phyloP scores from a whole-genome alignment of 2,797 vertebrate genomes.

The Acanthopagrus latus region DNA sequence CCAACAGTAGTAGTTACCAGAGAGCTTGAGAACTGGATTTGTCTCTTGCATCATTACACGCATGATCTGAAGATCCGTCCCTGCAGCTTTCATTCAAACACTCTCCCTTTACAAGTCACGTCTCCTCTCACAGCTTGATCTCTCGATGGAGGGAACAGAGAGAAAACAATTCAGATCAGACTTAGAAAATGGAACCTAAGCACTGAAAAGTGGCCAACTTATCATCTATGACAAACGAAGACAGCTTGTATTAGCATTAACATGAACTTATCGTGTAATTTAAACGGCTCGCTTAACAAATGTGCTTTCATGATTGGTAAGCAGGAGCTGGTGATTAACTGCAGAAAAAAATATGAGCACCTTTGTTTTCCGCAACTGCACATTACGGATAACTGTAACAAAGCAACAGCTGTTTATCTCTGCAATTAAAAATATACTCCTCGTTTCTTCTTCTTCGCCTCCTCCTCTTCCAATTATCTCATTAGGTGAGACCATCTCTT shows the following conservation, averaged over 20 bases:
- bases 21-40: too few relatives aligned
- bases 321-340: not conserved
- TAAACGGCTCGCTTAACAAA: not conserved
- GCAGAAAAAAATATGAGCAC: not conserved
- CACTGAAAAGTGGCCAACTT: not conserved
- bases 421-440: not conserved
- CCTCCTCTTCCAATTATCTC: not conserved
- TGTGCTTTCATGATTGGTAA: not conserved
- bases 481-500: not conserved
- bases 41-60: too few relatives aligned
- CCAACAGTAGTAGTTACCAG: too few relatives aligned
- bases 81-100: too few relatives aligned
- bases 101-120: too few relatives aligned
- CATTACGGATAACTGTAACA: not conserved
- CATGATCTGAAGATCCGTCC: too few relatives aligned
- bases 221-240: not conserved
- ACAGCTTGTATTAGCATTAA: too few relatives aligned
- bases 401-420: not conserved
- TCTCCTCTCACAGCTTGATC: too few relatives aligned
- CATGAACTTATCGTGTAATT: too few relatives aligned
- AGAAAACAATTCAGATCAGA: too few relatives aligned
- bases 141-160: too few relatives aligned
- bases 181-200: not conserved
- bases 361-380: not conserved
- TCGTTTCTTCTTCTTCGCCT: not conserved